phyloP scores from a whole-genome alignment of 2,113 vertebrate species.

The Xiphorhynchus elegans region DNA sequence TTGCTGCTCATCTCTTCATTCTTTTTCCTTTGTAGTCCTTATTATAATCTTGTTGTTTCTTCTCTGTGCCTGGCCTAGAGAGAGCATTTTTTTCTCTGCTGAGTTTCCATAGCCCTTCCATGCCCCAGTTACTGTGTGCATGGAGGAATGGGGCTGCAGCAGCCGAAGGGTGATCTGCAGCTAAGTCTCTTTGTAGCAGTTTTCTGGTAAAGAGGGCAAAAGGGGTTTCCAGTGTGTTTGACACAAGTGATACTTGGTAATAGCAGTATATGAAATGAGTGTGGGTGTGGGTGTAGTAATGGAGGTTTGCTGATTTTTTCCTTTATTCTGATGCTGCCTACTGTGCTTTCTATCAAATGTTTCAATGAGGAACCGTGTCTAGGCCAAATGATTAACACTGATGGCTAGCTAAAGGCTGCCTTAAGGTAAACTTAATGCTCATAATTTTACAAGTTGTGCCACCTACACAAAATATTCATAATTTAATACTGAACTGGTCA shows the following conservation, averaged over 20 bases:
- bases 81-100: neutral
- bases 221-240: neutral
- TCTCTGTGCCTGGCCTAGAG: neutral
- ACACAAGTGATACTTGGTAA: neutral
- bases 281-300: neutral
- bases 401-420: neutral
- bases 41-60: neutral
- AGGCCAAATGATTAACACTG: rapidly evolving
- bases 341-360: neutral
- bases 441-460: neutral
- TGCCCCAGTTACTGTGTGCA: neutral
- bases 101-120: neutral
- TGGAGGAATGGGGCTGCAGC: neutral
- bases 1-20: neutral
- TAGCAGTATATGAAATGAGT: neutral
- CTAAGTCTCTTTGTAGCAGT: neutral
- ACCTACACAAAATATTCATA: neutral
- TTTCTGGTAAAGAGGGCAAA: neutral
- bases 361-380: neutral
- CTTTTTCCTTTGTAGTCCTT: neutral
- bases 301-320: neutral
- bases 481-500: rapidly evolving
- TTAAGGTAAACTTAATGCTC: neutral
- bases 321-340: neutral
- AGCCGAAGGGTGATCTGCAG: rapidly evolving